These are phyloP conservation scores for Acanthiza pusilla DNA, from an alignment of 2,797 vertebrate genomes.

Conservation along the genomic window DNA sequence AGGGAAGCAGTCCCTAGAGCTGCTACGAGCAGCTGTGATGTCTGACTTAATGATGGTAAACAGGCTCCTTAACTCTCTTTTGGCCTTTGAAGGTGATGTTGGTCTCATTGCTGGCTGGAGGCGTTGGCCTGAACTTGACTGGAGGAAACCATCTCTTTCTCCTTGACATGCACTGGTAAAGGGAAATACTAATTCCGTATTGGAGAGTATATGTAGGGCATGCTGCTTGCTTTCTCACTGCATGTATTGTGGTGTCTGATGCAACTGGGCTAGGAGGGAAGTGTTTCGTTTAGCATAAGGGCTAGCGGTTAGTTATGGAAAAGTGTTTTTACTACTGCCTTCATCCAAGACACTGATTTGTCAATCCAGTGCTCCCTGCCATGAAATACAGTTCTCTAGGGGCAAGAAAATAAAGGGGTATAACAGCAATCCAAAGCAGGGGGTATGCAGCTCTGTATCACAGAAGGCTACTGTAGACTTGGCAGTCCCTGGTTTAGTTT, in stretches of 20 bases:
- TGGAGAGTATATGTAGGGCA: neutral
- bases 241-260: neutral
- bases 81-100: slow-evolving; percentile 85
- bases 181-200: neutral
- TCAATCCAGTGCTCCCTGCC: neutral
- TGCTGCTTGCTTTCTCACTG: neutral
- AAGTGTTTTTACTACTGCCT: neutral
- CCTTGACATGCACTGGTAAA: slow-evolving; percentile 98
- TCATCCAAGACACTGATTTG: neutral
- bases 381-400: neutral
- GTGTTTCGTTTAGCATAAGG: neutral
- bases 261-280: neutral
- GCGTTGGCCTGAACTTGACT: slow-evolving; percentile 89
- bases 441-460: neutral
- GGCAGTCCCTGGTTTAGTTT: neutral
- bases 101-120: slow-evolving; percentile 92
- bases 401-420: neutral
- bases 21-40: neutral
- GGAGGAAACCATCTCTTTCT: slow-evolving; percentile 98
- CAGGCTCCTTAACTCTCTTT: neutral
- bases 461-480: neutral
- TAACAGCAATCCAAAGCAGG: neutral
- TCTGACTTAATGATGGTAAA: neutral
- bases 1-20: neutral
- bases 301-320: neutral